phyloP scores from a whole-genome alignment of 2,113 vertebrate genomes.

The Axis porcinus region DNA sequence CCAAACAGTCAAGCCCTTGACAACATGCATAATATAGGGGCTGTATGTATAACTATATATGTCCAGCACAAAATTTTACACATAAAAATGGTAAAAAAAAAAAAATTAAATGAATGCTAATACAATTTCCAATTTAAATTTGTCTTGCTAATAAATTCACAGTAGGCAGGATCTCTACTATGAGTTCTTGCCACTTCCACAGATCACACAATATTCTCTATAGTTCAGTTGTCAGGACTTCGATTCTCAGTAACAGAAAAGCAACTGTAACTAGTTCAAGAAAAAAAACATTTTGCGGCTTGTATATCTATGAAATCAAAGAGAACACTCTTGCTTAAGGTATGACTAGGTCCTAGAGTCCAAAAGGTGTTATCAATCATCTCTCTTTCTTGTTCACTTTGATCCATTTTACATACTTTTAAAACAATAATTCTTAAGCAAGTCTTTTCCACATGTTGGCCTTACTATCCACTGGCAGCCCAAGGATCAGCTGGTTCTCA shows the following conservation, averaged over 20 bases:
- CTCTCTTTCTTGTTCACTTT: conserved; percentile 42
- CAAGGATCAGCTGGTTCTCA: background rate
- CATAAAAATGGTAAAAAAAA: background rate
- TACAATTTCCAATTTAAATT: background rate
- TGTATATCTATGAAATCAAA: conserved; percentile 31
- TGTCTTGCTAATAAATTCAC: background rate
- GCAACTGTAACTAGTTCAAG: background rate
- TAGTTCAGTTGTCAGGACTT: background rate
- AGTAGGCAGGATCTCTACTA: background rate
- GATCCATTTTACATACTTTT: conserved; percentile 25
- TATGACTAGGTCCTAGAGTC: background rate
- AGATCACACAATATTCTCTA: background rate
- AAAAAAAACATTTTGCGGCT: background rate
- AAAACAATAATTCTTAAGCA: background rate
- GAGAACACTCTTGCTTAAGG: background rate
- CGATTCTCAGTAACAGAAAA: background rate
- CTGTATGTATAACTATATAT: background rate
- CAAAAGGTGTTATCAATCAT: background rate
- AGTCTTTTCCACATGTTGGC: background rate
- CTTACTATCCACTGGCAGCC: background rate
- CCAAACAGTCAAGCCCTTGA: background rate
- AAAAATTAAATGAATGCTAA: background rate
- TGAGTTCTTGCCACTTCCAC: background rate
- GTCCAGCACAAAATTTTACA: background rate
- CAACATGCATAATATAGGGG: background rate